Evolutionary conservation across 2,888 invertebrate species (phyloP), one percentile per base, ranked within the genome.

Genomic region (Frankliniella intonsa): DNA sequence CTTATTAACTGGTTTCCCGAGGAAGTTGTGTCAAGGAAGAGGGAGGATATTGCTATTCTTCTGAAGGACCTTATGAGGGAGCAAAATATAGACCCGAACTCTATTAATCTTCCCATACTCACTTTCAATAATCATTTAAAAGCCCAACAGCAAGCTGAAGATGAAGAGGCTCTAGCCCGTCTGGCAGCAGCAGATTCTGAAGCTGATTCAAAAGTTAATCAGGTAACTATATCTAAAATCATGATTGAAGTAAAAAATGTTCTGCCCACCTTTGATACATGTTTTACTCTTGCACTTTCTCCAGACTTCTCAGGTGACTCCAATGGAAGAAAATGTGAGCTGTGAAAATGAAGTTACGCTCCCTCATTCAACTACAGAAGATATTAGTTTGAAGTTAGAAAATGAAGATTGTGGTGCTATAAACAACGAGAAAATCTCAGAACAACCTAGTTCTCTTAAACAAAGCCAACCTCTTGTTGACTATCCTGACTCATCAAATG

Each of bases 1-100:
- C 88, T 97, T 83, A 90, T 92, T 82, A 92, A 92, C 86, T 98
- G 97, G 98, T 98, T 98, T 87, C 93, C 94, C 84, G 93, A 94
- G 86, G 93, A 95, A 83, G 90, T 92, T 7, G 95, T 97, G 0
- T 94, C 94, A 3, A 91, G 93, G 82, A 98, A 98, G 89, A 90
- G 98, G 82, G 94, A 95, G 88, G 95, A 97, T 85, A 93, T 98
- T 84, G 94, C 95, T 55, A 91, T 92, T 84, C 89, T 97, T 83
- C 91, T 98, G 81, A 92, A 93, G 86, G 88, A 89, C 69, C 88
- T 97, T 38, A 95, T 96, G 92, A 90, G 92, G 84, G 91, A 93
- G 87, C 92, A 92, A 84, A 93, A 93, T 86, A 91, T 92, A 83
- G 92, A 93, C 84, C 90, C 91, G 83, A 90, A 85, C 14, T 87